phyloP scores from a whole-genome alignment of 2,797 vertebrate genomes.

The Enteromius treurensis region DNA sequence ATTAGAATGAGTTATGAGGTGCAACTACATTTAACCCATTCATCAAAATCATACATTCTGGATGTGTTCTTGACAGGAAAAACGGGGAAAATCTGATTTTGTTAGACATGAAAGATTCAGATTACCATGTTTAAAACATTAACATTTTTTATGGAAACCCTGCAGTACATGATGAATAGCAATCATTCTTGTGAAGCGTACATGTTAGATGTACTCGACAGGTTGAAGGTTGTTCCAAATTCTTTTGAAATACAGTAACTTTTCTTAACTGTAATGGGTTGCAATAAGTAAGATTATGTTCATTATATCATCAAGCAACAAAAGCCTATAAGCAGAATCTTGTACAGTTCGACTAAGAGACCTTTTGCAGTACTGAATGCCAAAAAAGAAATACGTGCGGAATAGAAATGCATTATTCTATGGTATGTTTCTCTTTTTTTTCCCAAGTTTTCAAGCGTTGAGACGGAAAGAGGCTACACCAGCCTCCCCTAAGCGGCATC shows the following conservation, averaged over 20 bases:
- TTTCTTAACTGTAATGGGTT: not conserved
- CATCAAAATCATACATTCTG: not conserved
- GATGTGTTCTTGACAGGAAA: not conserved
- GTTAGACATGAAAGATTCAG: conserved; percentile 25
- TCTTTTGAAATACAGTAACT: not conserved
- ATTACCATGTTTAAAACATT: not conserved
- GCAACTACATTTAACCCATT: not conserved
- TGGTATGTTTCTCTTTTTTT: not conserved
- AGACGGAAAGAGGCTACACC: conserved; percentile 18
- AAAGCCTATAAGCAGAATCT: not conserved
- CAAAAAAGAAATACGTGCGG: not conserved
- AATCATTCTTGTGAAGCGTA: not conserved
- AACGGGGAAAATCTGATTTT: not conserved
- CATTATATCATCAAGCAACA: not conserved
- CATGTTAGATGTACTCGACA: not conserved
- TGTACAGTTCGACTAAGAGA: not conserved
- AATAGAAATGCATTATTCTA: not conserved
- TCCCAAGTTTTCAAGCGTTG: not conserved
- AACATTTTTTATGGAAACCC: not conserved
- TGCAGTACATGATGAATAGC: not conserved
- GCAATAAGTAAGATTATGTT: not conserved
- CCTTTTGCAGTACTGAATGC: too few relatives aligned
- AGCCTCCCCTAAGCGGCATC: conserved; percentile 25
- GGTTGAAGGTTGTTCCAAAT: not conserved
- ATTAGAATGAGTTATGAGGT: not conserved